Conservation (phyloP, 1,140 invertebrate species). For the Magallana gigas region DNA sequence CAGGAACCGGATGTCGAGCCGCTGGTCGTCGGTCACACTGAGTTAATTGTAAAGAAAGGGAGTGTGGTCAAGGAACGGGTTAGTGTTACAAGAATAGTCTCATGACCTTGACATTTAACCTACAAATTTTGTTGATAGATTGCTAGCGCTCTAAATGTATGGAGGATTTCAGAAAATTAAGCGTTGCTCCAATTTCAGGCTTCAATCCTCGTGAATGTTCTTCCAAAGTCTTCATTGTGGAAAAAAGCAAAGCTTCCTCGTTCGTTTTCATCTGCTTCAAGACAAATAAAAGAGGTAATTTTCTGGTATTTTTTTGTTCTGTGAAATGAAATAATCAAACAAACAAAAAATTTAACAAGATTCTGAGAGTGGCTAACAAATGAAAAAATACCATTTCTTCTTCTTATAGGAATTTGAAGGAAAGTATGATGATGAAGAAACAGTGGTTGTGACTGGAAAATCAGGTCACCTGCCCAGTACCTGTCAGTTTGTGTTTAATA, state of each 20-base stretch:
- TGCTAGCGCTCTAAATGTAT: too few species aligned
- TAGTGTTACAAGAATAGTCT: not conserved
- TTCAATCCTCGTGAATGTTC: slow-evolving; percentile 7
- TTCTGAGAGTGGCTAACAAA: too few species aligned
- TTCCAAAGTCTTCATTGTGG: not conserved
- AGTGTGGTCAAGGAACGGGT: slow-evolving; percentile 7
- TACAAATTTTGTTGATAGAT: too few species aligned
- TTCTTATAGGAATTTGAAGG: slow-evolving; percentile 1
- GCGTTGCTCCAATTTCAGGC: not conserved
- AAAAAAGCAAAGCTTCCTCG: not conserved
- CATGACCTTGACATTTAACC: too few species aligned
- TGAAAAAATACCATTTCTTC: too few species aligned
- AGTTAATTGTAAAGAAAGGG: not conserved
- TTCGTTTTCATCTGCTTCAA: not conserved
- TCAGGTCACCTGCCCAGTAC: not conserved
- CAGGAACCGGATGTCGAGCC: not conserved
- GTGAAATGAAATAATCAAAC: too few species aligned
- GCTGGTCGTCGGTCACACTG: not conserved
- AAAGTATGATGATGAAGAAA: not conserved
- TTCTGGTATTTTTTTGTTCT: too few species aligned
- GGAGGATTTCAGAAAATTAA: too few species aligned
- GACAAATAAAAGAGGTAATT: not conserved
- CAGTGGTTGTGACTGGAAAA: not conserved
- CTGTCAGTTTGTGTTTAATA: not conserved
- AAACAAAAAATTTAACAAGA: too few species aligned